Base-by-base conservation (phyloP, 1,140 invertebrate species). In the Halotydeus destructor region DNA sequence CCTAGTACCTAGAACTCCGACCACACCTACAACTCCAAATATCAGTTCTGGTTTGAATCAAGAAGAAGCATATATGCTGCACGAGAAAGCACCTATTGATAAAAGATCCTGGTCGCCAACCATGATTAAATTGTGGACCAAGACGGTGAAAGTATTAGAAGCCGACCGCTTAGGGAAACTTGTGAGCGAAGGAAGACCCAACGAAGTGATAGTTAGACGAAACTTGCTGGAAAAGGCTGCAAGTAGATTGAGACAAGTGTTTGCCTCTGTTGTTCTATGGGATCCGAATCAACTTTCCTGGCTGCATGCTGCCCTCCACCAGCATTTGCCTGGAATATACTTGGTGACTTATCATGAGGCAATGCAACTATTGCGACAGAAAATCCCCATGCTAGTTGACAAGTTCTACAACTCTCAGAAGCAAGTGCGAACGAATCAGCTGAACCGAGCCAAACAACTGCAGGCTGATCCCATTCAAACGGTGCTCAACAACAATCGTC, bases 311-410 rank as follows among this genome's bases (percentile, higher is more conserved):
- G 56, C 76, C 8, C 55, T 86, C 4, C 63, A 80, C 41, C 77
- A 83, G 32, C 60, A 74, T 51, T 66, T 74, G 1, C 60, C 57
- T 47, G 59, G 67, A 6, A 61, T 67, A n/a, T 74, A 77, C 54
- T 59, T 84, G 39, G 66, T 69, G 3, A 69, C 70, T 14, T 86
- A 85, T 57, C 56, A 85, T 2, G 80, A 85, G 53, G 73, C 82
- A 26, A 55, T 86, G 39, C 69, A 82, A 63, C 76, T 74, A 1
- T 55, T 84, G 2, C 72, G 71, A 55, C 57, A 67, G 2, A 82
- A 81, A 62, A 46, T 78, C 38, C 79, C 79, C 3, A 65, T 66
- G n/a, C 60, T 85, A 12, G 66, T 80, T 3, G 79, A 83, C 42
- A 76, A 72, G 57, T 74, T 53, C 12, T 48, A 46, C 31, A 8